Evolutionary conservation across 2,113 vertebrate genomes (phyloP).

Genomic region (Campylomormyrus numenius): DNA sequence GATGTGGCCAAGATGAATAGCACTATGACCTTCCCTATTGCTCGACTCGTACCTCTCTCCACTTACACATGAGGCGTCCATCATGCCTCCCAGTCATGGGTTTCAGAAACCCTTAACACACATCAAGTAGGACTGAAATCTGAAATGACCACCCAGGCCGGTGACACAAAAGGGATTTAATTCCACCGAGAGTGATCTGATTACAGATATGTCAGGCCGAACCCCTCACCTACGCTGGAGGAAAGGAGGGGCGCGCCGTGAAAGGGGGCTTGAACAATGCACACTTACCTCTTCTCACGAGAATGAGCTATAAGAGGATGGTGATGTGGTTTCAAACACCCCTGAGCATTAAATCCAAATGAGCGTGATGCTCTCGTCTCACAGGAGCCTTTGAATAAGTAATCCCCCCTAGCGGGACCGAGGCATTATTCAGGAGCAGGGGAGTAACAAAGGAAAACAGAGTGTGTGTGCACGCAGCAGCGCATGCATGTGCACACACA

Average conservation of each 20-base stretch:
- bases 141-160: conserved; percentile 10
- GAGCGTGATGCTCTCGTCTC: neutral
- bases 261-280: neutral
- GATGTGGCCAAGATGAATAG: neutral
- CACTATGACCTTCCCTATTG: neutral
- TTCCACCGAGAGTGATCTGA: neutral
- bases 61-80: neutral
- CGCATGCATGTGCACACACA: conserved; percentile 12
- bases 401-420: neutral
- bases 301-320: neutral
- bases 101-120: neutral
- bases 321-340: conserved; percentile 9
- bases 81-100: neutral
- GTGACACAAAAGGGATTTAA: neutral
- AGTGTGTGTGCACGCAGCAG: neutral
- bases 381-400: conserved; percentile 3
- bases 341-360: neutral
- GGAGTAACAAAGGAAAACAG: conserved; percentile 1
- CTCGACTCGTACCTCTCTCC: neutral
- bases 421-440: neutral
- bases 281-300: conserved; percentile 14
- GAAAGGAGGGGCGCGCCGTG: neutral
- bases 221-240: neutral
- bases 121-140: neutral
- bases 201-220: neutral